phyloP scores from a whole-genome alignment of 2,888 invertebrate genomes.

The Eilema depressum region DNA sequence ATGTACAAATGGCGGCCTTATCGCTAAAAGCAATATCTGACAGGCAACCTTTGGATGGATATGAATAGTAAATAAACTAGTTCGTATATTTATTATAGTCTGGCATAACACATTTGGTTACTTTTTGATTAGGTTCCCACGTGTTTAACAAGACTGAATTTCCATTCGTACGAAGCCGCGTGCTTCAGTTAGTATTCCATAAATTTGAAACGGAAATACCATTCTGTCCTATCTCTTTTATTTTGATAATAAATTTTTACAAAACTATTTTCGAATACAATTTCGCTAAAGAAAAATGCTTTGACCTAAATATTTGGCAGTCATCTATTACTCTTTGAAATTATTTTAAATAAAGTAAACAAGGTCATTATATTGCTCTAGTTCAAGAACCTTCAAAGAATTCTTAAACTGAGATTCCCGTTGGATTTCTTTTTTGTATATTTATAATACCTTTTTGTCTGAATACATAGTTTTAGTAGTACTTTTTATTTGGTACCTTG shows the following conservation, averaged over 20 bases:
- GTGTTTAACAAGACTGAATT: no score
- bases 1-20: no score
- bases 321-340: slow-evolving; percentile 12
- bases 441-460: background rate
- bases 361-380: slow-evolving; percentile 23
- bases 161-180: no score
- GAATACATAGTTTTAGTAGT: background rate
- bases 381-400: slow-evolving; percentile 8
- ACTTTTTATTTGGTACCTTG: background rate
- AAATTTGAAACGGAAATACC: background rate
- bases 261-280: background rate
- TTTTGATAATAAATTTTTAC: background rate
- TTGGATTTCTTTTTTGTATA: background rate
- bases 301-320: slow-evolving; percentile 3
- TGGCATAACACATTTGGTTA: no score
- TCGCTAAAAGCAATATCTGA: no score
- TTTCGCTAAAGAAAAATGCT: background rate
- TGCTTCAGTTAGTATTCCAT: no score
- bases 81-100: no score
- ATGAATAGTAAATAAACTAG: no score
- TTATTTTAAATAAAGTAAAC: slow-evolving; percentile 23
- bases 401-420: background rate
- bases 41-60: no score
- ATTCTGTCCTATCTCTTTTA: background rate
- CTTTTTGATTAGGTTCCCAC: no score